A percentile compares a stretch with the other conserved stretches of the same genome.
phyloP scores from a whole-genome alignment of 2,113 vertebrate species.

The Ptilorrhoa leucosticta region DNA sequence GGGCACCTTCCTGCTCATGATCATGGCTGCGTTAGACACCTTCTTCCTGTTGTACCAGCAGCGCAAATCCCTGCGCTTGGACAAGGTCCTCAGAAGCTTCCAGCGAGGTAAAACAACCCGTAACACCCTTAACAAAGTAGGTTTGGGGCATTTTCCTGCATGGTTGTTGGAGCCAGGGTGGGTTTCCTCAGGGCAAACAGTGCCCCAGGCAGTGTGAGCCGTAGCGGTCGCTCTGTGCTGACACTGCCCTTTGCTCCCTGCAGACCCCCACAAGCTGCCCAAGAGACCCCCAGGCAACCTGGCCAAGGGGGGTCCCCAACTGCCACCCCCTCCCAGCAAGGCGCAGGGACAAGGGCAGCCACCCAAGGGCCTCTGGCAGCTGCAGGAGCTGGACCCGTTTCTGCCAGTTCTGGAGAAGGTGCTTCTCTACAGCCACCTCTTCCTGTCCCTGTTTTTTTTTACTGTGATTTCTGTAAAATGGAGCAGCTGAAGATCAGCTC shows the following conservation, averaged over 20 bases:
- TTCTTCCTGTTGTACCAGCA: slow-evolving; percentile 65
- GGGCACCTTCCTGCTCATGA: slow-evolving; percentile 69
- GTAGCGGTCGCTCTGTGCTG: fast-evolving
- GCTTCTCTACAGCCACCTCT: slow-evolving; percentile 32
- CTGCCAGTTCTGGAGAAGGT: slow-evolving; percentile 24
- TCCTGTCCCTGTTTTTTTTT: slow-evolving; percentile 19
- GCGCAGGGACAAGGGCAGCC: not conserved
- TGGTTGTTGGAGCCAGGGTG: not conserved
- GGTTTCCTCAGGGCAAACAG: not conserved
- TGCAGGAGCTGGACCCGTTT: not conserved
- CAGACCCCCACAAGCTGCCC: not conserved
- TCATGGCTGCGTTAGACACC: slow-evolving; percentile 71
- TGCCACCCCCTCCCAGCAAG: not conserved
- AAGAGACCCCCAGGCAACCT: fast-evolving
- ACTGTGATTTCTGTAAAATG: not conserved
- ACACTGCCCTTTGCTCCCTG: not conserved
- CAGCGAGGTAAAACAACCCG: not conserved
- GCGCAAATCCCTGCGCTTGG: not conserved
- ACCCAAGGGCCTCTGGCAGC: not conserved
- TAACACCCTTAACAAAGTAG: fast-evolving
- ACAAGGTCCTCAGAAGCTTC: not conserved
- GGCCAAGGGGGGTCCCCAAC: not conserved
- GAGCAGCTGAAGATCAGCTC: not conserved
- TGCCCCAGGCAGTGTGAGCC: not conserved
- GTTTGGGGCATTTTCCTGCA: not conserved